A percentile compares a stretch with the other conserved stretches of the same genome.
These are phyloP conservation scores for Scaptomyza reducta DNA, from an alignment of 2,888 invertebrate genomes.

Conservation along the genomic window DNA sequence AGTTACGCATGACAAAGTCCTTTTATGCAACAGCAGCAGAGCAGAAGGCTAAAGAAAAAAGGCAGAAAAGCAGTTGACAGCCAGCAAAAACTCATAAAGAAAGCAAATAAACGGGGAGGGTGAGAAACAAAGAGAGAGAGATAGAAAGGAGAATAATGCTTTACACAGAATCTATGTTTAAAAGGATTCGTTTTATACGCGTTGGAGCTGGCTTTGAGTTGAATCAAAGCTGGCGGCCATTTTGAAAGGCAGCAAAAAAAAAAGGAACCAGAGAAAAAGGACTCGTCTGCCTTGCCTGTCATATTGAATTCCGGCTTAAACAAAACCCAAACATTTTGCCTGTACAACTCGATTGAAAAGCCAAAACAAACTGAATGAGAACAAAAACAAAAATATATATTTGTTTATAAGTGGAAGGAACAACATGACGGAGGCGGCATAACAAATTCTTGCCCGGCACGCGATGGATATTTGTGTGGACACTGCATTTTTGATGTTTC, in stretches of 20 bases:
- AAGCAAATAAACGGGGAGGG: not conserved
- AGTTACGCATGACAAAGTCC: constrained; percentile 83
- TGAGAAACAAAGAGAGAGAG: not conserved
- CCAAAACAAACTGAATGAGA: constrained; percentile 19
- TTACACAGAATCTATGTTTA: constrained; percentile 9
- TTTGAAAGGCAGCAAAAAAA: constrained; percentile 32
- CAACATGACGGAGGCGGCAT: constrained; percentile 56
- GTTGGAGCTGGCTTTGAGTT: constrained; percentile 21
- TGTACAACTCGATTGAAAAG: constrained; percentile 46
- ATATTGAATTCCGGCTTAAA: constrained; percentile 56
- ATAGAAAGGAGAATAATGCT: not conserved
- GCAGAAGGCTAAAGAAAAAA: constrained; percentile 16
- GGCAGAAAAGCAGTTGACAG: constrained; percentile 14
- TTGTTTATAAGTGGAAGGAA: constrained; percentile 49
- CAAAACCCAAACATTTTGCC: constrained; percentile 45
- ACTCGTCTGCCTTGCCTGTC: constrained; percentile 42
- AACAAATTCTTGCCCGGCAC: constrained; percentile 71
- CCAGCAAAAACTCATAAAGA: constrained; percentile 18
- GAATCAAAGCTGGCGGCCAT: constrained; percentile 46
- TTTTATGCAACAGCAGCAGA: constrained; percentile 67
- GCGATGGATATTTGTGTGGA: constrained; percentile 56
- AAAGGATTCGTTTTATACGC: constrained; percentile 74
- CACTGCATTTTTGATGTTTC: constrained; percentile 72
- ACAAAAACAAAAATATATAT: constrained; percentile 22
- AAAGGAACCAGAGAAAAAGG: constrained; percentile 7